A percentile compares a stretch with the other conserved stretches of the same genome.
These are phyloP conservation scores for Gopherus evgoodei DNA, from an alignment of 2,113 vertebrate genomes.

Conservation along the genomic window DNA sequence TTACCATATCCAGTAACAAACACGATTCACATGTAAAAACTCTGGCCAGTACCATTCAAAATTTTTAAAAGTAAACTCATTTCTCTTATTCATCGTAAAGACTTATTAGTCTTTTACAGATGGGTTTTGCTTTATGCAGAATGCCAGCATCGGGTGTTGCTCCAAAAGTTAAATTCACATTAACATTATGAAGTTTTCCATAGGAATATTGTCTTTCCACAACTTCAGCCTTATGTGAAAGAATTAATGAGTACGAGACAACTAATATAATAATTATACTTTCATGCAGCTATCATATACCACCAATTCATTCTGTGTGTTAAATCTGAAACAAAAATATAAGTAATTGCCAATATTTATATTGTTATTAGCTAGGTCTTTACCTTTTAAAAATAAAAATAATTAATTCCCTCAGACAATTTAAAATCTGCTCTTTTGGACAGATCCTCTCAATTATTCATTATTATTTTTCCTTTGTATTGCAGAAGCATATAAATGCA, in stretches of 20 bases:
- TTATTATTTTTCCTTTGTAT: background rate
- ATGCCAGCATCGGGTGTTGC: background rate
- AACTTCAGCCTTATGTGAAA: background rate
- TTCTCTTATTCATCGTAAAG: background rate
- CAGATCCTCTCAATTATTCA: background rate
- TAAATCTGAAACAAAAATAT: background rate
- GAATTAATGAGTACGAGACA: background rate
- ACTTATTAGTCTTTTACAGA: background rate
- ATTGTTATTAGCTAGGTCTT: background rate
- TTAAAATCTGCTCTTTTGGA: background rate
- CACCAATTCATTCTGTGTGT: background rate
- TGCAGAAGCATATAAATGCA: background rate
- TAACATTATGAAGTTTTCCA: background rate
- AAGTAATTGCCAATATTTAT: background rate
- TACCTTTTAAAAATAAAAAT: background rate
- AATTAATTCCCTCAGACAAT: background rate
- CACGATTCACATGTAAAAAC: too few species aligned
- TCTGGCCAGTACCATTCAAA: background rate
- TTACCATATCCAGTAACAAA: background rate
- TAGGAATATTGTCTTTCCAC: background rate
- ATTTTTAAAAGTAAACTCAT: background rate
- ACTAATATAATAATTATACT: background rate
- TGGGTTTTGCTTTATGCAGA: background rate
- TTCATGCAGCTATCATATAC: background rate
- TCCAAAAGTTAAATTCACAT: background rate